These are phyloP conservation scores for Donacobius atricapilla DNA, from an alignment of 2,113 vertebrate species.

Conservation along the genomic window DNA sequence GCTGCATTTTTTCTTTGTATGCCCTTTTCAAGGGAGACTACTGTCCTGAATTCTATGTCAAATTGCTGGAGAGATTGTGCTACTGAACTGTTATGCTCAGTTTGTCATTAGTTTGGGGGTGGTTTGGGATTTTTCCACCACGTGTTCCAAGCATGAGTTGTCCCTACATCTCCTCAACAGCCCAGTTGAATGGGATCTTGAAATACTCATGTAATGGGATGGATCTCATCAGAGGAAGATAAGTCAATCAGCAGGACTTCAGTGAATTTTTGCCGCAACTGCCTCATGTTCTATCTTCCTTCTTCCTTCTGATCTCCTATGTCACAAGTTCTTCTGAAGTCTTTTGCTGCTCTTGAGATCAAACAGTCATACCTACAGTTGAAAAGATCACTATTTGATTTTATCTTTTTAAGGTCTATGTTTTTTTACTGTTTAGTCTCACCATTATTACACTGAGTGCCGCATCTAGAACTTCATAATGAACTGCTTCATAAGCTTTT, in stretches of 20 bases:
- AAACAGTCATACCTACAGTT: neutral
- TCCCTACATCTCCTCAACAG: neutral
- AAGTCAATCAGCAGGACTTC: neutral
- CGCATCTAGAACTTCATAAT: neutral
- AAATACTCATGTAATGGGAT: neutral
- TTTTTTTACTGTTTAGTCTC: neutral
- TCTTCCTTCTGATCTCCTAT: neutral
- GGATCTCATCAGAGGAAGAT: neutral
- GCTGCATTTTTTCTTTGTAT: neutral
- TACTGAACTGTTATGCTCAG: neutral
- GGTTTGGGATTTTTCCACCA: accelerated
- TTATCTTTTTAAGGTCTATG: neutral
- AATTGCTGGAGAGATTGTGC: neutral
- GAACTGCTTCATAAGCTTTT: neutral
- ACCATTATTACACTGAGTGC: neutral
- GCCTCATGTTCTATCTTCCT: neutral
- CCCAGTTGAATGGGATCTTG: neutral
- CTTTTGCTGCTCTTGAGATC: neutral
- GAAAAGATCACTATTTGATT: neutral
- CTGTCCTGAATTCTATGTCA: neutral
- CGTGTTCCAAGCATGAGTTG: accelerated
- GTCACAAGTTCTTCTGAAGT: neutral
- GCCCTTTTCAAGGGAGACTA: neutral
- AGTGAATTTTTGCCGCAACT: neutral
- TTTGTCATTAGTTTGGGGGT: neutral